Conservation (phyloP, 2,888 invertebrate species). For the Macrophya annulata region DNA sequence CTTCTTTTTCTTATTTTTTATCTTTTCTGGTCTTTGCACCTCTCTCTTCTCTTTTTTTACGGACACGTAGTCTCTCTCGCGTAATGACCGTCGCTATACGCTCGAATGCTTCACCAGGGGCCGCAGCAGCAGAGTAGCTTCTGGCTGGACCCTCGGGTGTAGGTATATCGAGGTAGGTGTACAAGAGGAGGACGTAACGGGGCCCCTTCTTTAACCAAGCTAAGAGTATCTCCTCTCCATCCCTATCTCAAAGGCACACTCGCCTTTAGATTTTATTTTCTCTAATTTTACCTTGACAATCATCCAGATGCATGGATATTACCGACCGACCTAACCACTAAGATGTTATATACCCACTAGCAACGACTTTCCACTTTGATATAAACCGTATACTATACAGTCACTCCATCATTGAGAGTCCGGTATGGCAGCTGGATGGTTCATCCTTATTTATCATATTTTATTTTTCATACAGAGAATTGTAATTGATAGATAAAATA, state of each 20-base stretch:
- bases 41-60: constrained; percentile 64
- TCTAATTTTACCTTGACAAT: constrained; percentile 46
- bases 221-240: background rate
- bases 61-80: constrained; percentile 70
- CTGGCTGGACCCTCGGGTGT: constrained; percentile 33
- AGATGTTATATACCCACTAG: constrained; percentile 1
- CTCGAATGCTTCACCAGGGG: constrained; percentile 65
- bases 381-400: background rate
- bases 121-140: background rate
- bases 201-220: constrained; percentile 2
- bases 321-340: constrained; percentile 23
- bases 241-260: constrained; percentile 6
- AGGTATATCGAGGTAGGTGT: constrained; percentile 27
- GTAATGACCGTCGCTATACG: constrained; percentile 70
- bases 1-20: background rate
- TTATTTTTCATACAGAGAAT: background rate
- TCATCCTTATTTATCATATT: background rate
- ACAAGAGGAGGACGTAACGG: constrained; percentile 32
- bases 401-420: background rate
- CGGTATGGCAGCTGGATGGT: too few relatives aligned
- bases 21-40: constrained; percentile 40
- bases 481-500: constrained; percentile 13
- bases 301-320: constrained; percentile 54
- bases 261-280: constrained; percentile 16
- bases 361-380: constrained; percentile 31